These are phyloP conservation scores for Epinephelus awoara DNA, from an alignment of 2,797 vertebrate species.

Conservation along the genomic window DNA sequence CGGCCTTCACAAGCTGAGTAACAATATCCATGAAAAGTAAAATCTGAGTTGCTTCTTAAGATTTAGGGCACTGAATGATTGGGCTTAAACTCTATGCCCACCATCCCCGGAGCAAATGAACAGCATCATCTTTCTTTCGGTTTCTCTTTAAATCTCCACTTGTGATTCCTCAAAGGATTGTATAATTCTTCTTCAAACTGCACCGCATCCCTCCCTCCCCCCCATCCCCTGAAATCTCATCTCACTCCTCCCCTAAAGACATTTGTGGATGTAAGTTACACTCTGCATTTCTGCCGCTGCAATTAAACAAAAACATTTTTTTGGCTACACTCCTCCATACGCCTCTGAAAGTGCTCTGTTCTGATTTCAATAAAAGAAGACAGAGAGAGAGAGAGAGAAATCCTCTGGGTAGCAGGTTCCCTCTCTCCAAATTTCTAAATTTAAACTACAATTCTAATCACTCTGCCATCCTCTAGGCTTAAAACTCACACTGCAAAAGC, in stretches of 20 bases:
- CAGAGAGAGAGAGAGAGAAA: slow-evolving; percentile 6
- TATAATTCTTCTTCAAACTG: slow-evolving; percentile 6
- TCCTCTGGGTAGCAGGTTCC: slow-evolving; percentile 52
- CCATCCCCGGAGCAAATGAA: not conserved
- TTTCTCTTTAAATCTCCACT: slow-evolving; percentile 13
- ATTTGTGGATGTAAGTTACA: slow-evolving; percentile 29
- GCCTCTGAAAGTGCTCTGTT: slow-evolving; percentile 36
- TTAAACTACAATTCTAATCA: slow-evolving; percentile 58
- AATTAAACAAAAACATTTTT: slow-evolving; percentile 37
- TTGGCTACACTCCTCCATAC: not conserved
- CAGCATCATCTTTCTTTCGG: not conserved
- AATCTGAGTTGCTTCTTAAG: not conserved
- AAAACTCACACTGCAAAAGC: slow-evolving; percentile 26
- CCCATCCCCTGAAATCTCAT: slow-evolving; percentile 7
- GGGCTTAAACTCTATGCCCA: not conserved
- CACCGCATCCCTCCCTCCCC: not conserved
- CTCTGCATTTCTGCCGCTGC: slow-evolving; percentile 17
- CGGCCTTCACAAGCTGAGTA: not conserved
- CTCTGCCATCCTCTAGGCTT: slow-evolving; percentile 50
- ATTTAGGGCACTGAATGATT: not conserved
- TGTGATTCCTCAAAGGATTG: slow-evolving; percentile 14
- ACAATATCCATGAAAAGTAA: not conserved
- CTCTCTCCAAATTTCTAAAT: slow-evolving; percentile 58
- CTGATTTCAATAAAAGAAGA: slow-evolving; percentile 28
- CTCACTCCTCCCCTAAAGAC: slow-evolving; percentile 20